Percentiles rank a stretch among this genome's conserved stretches.
phyloP scores from a whole-genome alignment of 2,888 invertebrate genomes.

The Tyria jacobaeae region DNA sequence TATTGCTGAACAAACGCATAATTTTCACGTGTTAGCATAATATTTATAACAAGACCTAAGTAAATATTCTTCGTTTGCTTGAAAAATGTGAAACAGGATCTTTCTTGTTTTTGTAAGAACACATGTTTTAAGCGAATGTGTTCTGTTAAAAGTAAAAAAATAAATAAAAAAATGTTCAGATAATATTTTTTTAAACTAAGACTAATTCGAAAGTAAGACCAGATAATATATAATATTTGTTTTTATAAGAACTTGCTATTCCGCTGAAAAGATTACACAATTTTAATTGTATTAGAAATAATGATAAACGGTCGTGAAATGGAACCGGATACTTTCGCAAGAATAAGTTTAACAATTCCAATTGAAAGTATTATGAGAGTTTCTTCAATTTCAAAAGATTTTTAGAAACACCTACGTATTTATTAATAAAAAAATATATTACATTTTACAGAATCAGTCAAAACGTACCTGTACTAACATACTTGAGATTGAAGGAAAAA shows the following conservation, averaged over 20 bases:
- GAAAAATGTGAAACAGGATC: constrained; percentile 35
- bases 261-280: neutral
- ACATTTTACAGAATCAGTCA: constrained; percentile 35
- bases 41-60: constrained; percentile 75
- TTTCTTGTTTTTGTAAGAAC: constrained; percentile 29
- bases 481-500: neutral
- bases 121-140: neutral
- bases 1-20: constrained; percentile 59
- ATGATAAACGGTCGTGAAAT: neutral
- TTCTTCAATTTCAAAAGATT: constrained; percentile 23
- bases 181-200: neutral
- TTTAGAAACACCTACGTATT: constrained; percentile 27
- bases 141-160: neutral
- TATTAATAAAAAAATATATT: constrained; percentile 36
- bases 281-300: neutral
- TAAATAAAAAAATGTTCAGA: too few relatives aligned
- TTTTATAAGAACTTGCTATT: neutral
- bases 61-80: constrained; percentile 59
- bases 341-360: neutral
- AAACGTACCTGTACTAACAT: constrained; percentile 20
- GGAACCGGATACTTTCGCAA: neutral
- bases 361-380: neutral
- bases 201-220: neutral
- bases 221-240: neutral
- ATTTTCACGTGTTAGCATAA: constrained; percentile 69